These are phyloP conservation scores for Volucella inflata DNA, from an alignment of 2,888 invertebrate species.

Conservation along the genomic window DNA sequence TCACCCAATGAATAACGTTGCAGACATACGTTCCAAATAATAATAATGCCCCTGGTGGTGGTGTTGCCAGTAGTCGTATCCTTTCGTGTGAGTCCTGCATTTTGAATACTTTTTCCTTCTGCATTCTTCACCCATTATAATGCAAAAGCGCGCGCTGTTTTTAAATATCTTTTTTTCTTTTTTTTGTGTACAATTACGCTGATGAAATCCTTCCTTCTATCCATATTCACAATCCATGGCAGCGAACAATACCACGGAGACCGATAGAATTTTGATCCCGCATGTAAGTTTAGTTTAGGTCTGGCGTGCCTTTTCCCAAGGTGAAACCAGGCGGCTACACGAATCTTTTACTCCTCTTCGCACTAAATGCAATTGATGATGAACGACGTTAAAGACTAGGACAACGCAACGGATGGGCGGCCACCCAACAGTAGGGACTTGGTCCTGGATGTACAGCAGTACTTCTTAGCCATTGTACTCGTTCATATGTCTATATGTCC, in stretches of 20 bases:
- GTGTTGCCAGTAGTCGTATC: neutral
- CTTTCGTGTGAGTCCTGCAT: conserved; percentile 21
- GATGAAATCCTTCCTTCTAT: conserved; percentile 68
- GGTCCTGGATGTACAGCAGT: conserved; percentile 13
- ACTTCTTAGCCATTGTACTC: neutral
- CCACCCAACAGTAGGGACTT: conserved; percentile 1
- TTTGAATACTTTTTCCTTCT: neutral
- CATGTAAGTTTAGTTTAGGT: conserved; percentile 67
- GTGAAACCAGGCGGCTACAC: conserved; percentile 57
- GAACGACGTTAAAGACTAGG: conserved; percentile 23
- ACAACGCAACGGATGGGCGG: conserved; percentile 37
- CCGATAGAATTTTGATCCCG: conserved; percentile 72
- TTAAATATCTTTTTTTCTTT: conserved; percentile 47
- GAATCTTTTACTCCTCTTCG: conserved; percentile 37
- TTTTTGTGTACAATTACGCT: conserved; percentile 72
- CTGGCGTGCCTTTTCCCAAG: conserved; percentile 67
- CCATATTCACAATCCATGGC: neutral
- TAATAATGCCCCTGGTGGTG: conserved; percentile 51
- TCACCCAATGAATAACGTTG: conserved; percentile 40
- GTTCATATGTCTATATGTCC: conserved; percentile 38
- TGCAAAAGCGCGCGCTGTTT: conserved; percentile 69
- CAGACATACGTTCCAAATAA: conserved; percentile 72
- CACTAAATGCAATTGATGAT: conserved; percentile 62
- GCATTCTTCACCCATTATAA: conserved; percentile 58
- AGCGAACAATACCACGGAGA: conserved; percentile 68